Evolutionary conservation across 2,888 invertebrate species (phyloP).

Genomic region (Sminthurides aquaticus): DNA sequence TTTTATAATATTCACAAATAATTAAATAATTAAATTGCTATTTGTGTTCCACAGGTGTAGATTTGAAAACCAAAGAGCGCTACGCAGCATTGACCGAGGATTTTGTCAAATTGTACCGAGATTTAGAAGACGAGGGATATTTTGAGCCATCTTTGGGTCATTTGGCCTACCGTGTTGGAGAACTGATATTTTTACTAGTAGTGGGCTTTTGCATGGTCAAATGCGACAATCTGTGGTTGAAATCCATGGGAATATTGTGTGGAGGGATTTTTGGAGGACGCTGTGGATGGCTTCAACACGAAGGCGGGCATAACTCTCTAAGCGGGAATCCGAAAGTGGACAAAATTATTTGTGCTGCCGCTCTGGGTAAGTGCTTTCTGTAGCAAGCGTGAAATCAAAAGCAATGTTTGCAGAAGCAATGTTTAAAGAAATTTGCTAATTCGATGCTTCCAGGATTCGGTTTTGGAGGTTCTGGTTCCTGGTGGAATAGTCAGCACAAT

Average conservation of each 20-base stretch:
- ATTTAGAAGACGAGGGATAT: conserved; percentile 11
- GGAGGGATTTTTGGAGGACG: not conserved
- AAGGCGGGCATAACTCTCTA: conserved; percentile 12
- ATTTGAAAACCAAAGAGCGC: not conserved
- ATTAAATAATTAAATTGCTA: not conserved
- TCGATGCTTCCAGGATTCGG: not conserved
- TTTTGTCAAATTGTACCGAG: conserved; percentile 15
- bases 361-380: not conserved
- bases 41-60: no score
- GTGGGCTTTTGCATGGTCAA: not conserved
- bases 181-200: not conserved
- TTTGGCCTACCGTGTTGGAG: conserved; percentile 4
- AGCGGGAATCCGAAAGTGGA: conserved; percentile 12
- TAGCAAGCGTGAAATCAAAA: no score
- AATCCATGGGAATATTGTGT: not conserved
- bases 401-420: no score
- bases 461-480: not conserved
- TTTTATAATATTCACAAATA: not conserved
- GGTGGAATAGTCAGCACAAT: no score
- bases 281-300: conserved; percentile 13
- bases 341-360: conserved; percentile 1
- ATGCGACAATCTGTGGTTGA: not conserved
- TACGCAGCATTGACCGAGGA: conserved; percentile 10
- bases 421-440: not conserved
- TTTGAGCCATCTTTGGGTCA: conserved; percentile 10